Evolutionary conservation across 2,888 invertebrate genomes (phyloP).

Genomic region (Mesodorylaimus sp.): DNA sequence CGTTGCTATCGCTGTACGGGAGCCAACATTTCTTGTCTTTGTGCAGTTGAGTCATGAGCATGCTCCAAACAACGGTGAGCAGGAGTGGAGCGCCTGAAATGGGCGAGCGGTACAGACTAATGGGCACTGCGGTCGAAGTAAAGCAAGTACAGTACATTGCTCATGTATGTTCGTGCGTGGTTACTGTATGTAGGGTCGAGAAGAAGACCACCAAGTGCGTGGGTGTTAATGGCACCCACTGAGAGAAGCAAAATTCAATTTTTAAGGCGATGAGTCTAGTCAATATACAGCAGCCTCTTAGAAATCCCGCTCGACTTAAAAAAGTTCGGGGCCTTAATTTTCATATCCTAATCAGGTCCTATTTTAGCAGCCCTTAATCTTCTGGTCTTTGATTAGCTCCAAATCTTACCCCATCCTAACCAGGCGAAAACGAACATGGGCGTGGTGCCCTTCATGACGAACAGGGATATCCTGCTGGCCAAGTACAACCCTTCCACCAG

Average conservation of each 20-base stretch:
- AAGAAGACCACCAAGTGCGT: too few relatives aligned
- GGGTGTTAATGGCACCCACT: too few relatives aligned
- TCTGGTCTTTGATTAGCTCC: background rate
- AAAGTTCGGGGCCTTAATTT: too few relatives aligned
- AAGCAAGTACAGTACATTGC: too few relatives aligned
- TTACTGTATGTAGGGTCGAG: too few relatives aligned
- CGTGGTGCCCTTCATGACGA: background rate
- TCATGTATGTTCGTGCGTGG: too few relatives aligned
- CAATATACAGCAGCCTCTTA: too few relatives aligned
- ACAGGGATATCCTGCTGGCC: background rate
- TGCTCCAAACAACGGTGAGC: constrained; percentile 35
- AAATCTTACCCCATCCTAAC: constrained; percentile 6
- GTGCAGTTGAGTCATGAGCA: constrained; percentile 23
- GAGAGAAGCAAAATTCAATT: too few relatives aligned
- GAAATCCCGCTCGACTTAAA: too few relatives aligned
- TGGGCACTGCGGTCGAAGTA: too few relatives aligned
- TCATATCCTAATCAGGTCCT: too few relatives aligned
- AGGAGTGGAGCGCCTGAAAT: constrained; percentile 36
- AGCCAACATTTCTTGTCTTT: constrained; percentile 31
- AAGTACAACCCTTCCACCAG: constrained; percentile 38
- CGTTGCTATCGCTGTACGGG: constrained; percentile 28
- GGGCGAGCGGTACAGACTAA: background rate
- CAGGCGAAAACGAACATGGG: background rate
- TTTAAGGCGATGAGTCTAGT: too few relatives aligned
- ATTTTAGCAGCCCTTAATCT: background rate